Evolutionary conservation across 2,888 invertebrate species (phyloP).

Genomic region (Sceliomorpha sp.): DNA sequence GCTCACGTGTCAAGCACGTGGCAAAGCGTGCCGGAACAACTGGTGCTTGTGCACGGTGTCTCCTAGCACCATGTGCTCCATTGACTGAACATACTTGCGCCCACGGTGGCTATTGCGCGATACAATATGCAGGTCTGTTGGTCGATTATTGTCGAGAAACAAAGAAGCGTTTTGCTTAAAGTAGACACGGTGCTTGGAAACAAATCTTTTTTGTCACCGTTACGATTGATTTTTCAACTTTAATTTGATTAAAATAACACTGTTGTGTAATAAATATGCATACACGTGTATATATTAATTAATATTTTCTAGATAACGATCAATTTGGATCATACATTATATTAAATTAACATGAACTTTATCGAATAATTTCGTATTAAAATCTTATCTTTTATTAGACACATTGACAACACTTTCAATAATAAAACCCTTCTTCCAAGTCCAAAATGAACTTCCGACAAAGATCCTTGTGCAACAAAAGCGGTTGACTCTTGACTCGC

Average conservation of each 20-base stretch:
- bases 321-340: too few species aligned
- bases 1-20: constrained; percentile 77
- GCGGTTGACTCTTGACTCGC: background rate
- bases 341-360: too few species aligned
- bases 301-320: too few species aligned
- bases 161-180: constrained; percentile 48
- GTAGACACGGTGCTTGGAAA: constrained; percentile 20
- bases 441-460: too few species aligned
- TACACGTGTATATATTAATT: too few species aligned
- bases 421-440: too few species aligned
- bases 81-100: constrained; percentile 55
- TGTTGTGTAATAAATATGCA: too few species aligned
- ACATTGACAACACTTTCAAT: too few species aligned
- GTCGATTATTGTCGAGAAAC: constrained; percentile 26
- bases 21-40: constrained; percentile 75
- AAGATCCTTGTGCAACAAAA: background rate
- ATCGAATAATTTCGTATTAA: too few species aligned
- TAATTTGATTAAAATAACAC: background rate
- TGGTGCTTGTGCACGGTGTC: constrained; percentile 71
- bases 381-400: too few species aligned
- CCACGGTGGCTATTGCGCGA: constrained; percentile 45
- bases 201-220: constrained; percentile 16
- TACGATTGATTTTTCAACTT: constrained; percentile 32
- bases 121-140: constrained; percentile 28
- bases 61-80: constrained; percentile 70